phyloP scores from a whole-genome alignment of 1,140 invertebrate genomes.

The Steinernema khuongi region DNA sequence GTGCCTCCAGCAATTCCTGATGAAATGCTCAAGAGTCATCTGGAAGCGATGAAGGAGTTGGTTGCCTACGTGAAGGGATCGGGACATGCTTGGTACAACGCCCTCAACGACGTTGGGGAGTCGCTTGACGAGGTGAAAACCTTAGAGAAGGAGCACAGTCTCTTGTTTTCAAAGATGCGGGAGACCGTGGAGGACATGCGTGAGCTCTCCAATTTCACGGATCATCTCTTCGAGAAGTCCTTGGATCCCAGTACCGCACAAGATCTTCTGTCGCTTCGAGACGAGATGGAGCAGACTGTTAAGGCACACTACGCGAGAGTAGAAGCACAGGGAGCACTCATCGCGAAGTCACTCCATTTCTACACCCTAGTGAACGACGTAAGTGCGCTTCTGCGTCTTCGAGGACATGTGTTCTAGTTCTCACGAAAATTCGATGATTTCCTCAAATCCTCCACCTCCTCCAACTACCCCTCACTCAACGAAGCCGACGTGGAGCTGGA shows the following conservation, averaged over 20 bases:
- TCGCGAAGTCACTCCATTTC: background rate
- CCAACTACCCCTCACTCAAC: background rate
- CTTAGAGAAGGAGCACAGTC: background rate
- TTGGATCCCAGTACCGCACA: background rate
- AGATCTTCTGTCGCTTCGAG: background rate
- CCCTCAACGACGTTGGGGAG: slow-evolving; percentile 5
- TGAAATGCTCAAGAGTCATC: background rate
- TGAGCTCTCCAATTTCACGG: background rate
- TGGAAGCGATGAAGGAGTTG: background rate
- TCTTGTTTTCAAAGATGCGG: background rate
- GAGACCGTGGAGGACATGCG: background rate
- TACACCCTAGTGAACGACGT: slow-evolving; percentile 1
- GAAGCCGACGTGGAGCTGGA: background rate
- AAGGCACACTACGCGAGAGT: background rate
- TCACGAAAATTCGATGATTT: background rate
- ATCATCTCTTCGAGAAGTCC: background rate
- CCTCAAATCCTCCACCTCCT: background rate
- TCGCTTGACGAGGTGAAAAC: background rate
- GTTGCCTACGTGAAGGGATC: background rate
- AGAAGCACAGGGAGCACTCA: background rate
- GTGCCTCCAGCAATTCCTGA: background rate
- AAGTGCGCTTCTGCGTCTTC: background rate
- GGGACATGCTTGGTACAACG: background rate
- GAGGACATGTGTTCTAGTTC: background rate
- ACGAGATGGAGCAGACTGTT: background rate